Evolutionary conservation across 2,888 invertebrate species (phyloP), one percentile per base, ranked within the genome.

Genomic region (Ischnus inquisitorius): DNA sequence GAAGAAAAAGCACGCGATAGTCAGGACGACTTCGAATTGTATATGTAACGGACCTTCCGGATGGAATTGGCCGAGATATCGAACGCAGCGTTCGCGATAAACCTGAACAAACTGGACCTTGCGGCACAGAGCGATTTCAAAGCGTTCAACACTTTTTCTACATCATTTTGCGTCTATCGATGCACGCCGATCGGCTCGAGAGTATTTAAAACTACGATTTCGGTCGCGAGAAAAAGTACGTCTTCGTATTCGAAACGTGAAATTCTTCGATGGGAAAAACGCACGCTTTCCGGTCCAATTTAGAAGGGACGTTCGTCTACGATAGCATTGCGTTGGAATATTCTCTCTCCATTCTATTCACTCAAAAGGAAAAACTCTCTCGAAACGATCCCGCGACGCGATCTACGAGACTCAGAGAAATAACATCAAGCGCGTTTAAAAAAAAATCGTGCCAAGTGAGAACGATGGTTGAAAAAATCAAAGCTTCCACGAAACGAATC

Each of bases 161-260:
- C 34, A 6, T 34, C 8, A 34, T 34, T 34, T 34, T 8, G 34
- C 8, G 0, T 34, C 34, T 34, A 34, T 34, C 34, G 34, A 5
- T 34, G 8, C 1, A 34, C 8, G 78, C 71, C 78, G 8, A 72
- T 65, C 25, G 28, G 12, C 57, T 28, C 51, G 64, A 57, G 68
- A 85, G 41, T 64, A 88, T 89, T 90, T 90, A 84, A 89, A 90
- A 90, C 90, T 89, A 89, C 88, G 89, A 89, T 90, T 88, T 68
- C 41, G 22, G 41, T 72, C 43, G 71, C 62, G 81, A 57, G 65
- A 60, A 83, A 79, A 74, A 46, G n/a, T n/a, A n/a, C 72, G 43
- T 39, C 74, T 78, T 74, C 68, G 34, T 43, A 8, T 41, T 54
- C 22, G 14, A 41, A 19, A 34, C 4, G 25, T 41, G 28, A 72